These are phyloP conservation scores for Conops quadrifasciatus DNA, from an alignment of 2,888 invertebrate genomes.

Conservation along the genomic window DNA sequence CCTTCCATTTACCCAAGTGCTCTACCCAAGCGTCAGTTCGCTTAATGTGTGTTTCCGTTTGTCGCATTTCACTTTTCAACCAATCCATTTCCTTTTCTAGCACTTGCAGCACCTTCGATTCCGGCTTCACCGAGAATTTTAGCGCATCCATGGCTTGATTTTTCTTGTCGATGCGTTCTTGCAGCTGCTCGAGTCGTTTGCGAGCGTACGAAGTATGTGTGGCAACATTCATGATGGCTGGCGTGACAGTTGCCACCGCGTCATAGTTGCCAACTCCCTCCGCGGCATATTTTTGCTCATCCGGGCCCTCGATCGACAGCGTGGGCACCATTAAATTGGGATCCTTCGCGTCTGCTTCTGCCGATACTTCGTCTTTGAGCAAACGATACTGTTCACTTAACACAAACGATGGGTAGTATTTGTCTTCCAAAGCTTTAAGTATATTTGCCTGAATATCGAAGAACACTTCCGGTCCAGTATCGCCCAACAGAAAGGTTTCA, in stretches of 20 bases:
- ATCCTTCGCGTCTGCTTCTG: constrained; percentile 64
- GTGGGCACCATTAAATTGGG: constrained; percentile 60
- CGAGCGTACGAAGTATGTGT: constrained; percentile 86
- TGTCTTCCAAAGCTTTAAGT: constrained; percentile 81
- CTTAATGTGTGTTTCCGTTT: constrained; percentile 83
- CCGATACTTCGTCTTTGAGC: constrained; percentile 61
- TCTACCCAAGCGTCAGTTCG: constrained; percentile 91
- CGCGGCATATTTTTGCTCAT: constrained; percentile 53
- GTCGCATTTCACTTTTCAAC: constrained; percentile 80
- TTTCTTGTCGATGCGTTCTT: constrained; percentile 86
- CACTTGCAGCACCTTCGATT: constrained; percentile 80
- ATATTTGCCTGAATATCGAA: constrained; percentile 86
- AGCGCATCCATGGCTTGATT: constrained; percentile 83
- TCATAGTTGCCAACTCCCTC: constrained; percentile 47
- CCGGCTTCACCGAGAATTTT: constrained; percentile 81
- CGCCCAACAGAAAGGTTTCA: constrained; percentile 87
- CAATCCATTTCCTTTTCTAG: constrained; percentile 86
- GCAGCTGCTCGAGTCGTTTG: constrained; percentile 81
- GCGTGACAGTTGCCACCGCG: constrained; percentile 45
- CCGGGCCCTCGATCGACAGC: constrained; percentile 50
- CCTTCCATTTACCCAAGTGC: constrained; percentile 87
- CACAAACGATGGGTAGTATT: constrained; percentile 88
- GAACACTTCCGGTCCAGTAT: constrained; percentile 87
- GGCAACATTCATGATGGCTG: constrained; percentile 70
- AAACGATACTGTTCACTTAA: constrained; percentile 85